Evolutionary conservation across 2,888 invertebrate genomes (phyloP), one percentile per base, ranked within the genome.

Genomic region (Eilema griseolum): DNA sequence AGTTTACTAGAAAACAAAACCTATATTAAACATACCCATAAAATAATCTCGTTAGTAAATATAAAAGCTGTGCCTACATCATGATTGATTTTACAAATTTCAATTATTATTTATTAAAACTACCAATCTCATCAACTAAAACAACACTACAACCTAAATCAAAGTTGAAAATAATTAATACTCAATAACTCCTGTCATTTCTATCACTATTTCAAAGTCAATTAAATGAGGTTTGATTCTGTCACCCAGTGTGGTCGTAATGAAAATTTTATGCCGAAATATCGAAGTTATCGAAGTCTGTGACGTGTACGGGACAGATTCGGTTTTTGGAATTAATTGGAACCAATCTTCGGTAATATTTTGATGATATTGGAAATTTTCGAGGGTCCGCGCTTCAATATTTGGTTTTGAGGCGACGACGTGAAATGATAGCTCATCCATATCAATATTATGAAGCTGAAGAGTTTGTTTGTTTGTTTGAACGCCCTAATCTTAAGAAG

Each of bases 161-260:
- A 63, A 59, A 66, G 23, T 28, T 62, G 20, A 63, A 75, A 70
- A 75, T 77, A 81, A 81, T 76, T 75, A 71, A 72, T 70, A 68
- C 68, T 61, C 72, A 75, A 78, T 75, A 75, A 75, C 77, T 73
- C 71, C 70, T 65, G 74, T 79, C 75, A 74, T 73, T 74, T 62
- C 75, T 66, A 77, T 73, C 70, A 79, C 73, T 73, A 78, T 63
- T 71, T 69, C 41, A 79, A 77, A 80, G 80, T 81, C 84, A 86
- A 86, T 86, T 86, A 85, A 85, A 85, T 73, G 71, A 63, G 72
- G 80, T 85, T 84, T 77, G 84, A 85, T 84, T 80, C 82, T 83
- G 85, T 85, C 81, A 75, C 12, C 61, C 72, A 64, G 60, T 72
- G 77, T 23, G 73, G 76, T 69, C 57, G 74, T 78, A 79, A 81